Evolutionary conservation across 1,140 invertebrate species (phyloP).

Genomic region (Trachymyrmex septentrionalis): DNA sequence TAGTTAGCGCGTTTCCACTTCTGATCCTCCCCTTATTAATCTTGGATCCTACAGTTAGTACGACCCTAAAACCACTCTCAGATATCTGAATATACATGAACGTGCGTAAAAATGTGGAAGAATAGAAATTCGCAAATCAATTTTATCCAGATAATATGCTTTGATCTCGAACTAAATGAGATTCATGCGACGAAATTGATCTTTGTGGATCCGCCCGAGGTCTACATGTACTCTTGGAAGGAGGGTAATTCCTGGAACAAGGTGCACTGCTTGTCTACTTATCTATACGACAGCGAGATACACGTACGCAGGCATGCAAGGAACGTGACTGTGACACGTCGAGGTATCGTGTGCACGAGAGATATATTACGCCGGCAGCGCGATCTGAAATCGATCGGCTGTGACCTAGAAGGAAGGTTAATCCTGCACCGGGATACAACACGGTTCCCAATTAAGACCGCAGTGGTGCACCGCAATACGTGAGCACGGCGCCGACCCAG

Average conservation of each 20-base stretch:
- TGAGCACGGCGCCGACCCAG: background rate
- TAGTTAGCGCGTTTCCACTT: too few species aligned
- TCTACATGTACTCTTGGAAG: background rate
- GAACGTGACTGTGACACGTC: conserved; percentile 75
- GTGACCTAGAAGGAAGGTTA: conserved; percentile 72
- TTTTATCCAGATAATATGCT: background rate
- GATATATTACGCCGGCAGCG: conserved; percentile 61
- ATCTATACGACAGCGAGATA: conserved; percentile 51
- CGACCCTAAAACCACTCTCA: too few species aligned
- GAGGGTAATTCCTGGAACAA: conserved; percentile 47
- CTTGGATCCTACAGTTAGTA: background rate
- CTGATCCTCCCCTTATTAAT: background rate
- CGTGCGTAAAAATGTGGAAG: background rate
- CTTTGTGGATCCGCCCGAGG: background rate
- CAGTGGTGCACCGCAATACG: conserved; percentile 55
- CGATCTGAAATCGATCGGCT: conserved; percentile 71
- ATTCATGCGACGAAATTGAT: background rate
- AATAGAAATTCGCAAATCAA: background rate
- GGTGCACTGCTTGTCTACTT: conserved; percentile 55
- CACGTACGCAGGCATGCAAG: conserved; percentile 63
- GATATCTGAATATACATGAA: background rate
- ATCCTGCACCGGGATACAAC: conserved; percentile 44
- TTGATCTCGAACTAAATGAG: background rate
- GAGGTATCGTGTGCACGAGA: conserved; percentile 60
- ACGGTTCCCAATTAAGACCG: conserved; percentile 46